Evolutionary conservation across 2,888 invertebrate species (phyloP).

Genomic region (Prosopocoilus inquinatus): DNA sequence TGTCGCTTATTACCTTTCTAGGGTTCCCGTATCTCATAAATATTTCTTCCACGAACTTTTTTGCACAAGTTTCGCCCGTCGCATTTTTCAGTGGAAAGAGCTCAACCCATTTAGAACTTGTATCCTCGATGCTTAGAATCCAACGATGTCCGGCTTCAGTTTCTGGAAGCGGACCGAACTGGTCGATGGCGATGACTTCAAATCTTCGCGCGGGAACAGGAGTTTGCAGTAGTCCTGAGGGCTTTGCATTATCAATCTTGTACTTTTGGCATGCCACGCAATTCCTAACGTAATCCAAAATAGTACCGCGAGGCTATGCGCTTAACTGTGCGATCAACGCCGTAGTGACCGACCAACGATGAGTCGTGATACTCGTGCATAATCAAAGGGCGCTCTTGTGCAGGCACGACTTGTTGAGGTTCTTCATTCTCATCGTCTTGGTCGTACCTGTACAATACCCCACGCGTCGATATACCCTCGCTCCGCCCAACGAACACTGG

Average conservation of each 20-base stretch:
- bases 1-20: conserved; percentile 35
- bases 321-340: conserved; percentile 10
- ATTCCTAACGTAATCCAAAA: conserved; percentile 15
- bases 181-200: conserved; percentile 32
- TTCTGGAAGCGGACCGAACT: conserved; percentile 33
- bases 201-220: conserved; percentile 27
- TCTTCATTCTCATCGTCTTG: conserved; percentile 18
- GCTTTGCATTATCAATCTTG: conserved; percentile 17
- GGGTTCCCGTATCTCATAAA: conserved; percentile 40
- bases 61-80: conserved; percentile 35
- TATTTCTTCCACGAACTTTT: conserved; percentile 34
- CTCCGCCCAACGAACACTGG: conserved; percentile 15
- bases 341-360: conserved; percentile 24
- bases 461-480: conserved; percentile 17
- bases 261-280: conserved; percentile 25
- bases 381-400: conserved; percentile 14
- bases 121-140: conserved; percentile 17
- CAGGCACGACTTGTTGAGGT: conserved; percentile 20
- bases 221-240: conserved; percentile 25
- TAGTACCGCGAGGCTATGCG: conserved; percentile 18
- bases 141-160: conserved; percentile 20
- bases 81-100: conserved; percentile 36
- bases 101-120: conserved; percentile 34
- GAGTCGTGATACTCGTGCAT: conserved; percentile 20
- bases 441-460: conserved; percentile 24